Conservation (phyloP, 2,797 vertebrate genomes). For the Trachops cirrhosus region DNA sequence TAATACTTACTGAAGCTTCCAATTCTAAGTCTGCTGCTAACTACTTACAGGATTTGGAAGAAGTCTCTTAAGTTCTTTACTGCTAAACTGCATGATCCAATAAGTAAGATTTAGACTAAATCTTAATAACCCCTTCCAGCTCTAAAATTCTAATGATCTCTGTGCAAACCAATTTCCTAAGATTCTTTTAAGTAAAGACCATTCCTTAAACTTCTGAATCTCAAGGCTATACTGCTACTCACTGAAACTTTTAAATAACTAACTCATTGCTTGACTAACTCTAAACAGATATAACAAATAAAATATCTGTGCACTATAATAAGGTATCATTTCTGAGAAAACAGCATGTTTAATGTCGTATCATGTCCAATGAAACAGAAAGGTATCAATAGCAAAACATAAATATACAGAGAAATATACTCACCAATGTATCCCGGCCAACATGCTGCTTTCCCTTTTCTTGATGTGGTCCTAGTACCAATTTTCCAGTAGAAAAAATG, state of each 20-base stretch:
- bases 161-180: conserved; percentile 20
- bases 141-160: conserved; percentile 37
- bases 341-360: background rate
- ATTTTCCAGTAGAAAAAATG: conserved; percentile 82
- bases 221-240: background rate
- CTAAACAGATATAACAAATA: conserved; percentile 1
- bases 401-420: conserved; percentile 61
- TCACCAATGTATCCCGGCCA: conserved; percentile 81
- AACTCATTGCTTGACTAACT: background rate
- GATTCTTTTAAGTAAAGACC: background rate
- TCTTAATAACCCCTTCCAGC: background rate
- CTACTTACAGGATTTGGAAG: background rate
- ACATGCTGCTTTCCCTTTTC: conserved; percentile 85
- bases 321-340: background rate
- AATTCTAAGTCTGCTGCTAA: background rate
- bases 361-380: conserved; percentile 1
- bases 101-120: conserved; percentile 10
- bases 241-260: conserved; percentile 18
- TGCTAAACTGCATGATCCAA: background rate
- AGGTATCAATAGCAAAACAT: background rate
- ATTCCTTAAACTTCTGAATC: conserved; percentile 2
- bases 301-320: background rate
- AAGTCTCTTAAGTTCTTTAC: background rate
- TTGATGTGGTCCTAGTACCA: conserved; percentile 82
- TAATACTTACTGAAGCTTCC: background rate